A percentile compares a stretch with the other conserved stretches of the same genome.
Evolutionary conservation across 1,140 invertebrate species (phyloP).

Genomic region (Formica exsecta): DNA sequence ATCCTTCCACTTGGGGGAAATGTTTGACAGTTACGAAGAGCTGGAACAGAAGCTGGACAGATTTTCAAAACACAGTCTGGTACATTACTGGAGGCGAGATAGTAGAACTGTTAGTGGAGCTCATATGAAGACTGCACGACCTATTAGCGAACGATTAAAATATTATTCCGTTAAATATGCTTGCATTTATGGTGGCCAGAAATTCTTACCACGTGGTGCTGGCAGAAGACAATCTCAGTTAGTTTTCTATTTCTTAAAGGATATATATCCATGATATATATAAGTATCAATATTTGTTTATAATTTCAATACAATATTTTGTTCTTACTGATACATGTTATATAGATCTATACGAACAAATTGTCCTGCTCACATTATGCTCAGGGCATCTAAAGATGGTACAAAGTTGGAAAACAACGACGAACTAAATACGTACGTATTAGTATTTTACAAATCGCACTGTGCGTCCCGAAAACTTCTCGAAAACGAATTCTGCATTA

Average conservation of each 20-base stretch:
- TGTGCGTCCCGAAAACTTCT: background rate
- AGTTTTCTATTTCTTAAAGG: slow-evolving; percentile 54
- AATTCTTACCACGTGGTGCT: slow-evolving; percentile 83
- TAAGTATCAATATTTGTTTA: background rate
- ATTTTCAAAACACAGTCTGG: slow-evolving; percentile 83
- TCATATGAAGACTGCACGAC: slow-evolving; percentile 85
- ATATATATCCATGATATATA: background rate
- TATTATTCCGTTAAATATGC: slow-evolving; percentile 86
- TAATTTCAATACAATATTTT: slow-evolving; percentile 1
- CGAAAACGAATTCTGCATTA: too few relatives aligned
- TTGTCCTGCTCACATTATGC: slow-evolving; percentile 86
- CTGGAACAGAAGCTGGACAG: slow-evolving; percentile 82
- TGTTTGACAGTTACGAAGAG: slow-evolving; percentile 85
- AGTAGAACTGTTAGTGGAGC: slow-evolving; percentile 85
- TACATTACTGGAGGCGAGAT: slow-evolving; percentile 86
- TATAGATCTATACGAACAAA: slow-evolving; percentile 84
- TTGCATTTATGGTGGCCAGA: slow-evolving; percentile 86
- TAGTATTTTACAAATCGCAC: background rate
- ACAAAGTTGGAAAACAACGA: slow-evolving; percentile 51
- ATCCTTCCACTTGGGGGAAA: slow-evolving; percentile 83
- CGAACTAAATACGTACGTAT: too few relatives aligned
- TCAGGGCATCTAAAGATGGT: slow-evolving; percentile 85
- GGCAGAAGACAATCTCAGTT: slow-evolving; percentile 84
- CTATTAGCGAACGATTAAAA: slow-evolving; percentile 83
- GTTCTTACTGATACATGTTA: slow-evolving; percentile 40